A percentile compares a stretch with the other conserved stretches of the same genome.
These are phyloP conservation scores for Ophion costatus DNA, from an alignment of 2,888 invertebrate genomes.

Conservation along the genomic window DNA sequence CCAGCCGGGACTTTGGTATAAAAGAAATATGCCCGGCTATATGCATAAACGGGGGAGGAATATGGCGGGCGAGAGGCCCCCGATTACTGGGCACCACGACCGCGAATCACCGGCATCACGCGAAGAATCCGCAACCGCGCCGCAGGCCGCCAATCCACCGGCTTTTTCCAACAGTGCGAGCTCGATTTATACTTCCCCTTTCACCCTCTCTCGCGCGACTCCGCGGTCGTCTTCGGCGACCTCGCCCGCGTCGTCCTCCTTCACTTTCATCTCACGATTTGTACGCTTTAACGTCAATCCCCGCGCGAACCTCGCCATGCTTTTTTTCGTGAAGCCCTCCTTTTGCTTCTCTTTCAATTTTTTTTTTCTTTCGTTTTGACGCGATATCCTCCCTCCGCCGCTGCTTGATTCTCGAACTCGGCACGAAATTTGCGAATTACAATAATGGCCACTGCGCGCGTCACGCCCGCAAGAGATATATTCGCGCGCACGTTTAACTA, in stretches of 20 bases:
- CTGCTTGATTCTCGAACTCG: constrained; percentile 70
- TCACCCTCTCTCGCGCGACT: constrained; percentile 27
- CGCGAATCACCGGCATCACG: constrained; percentile 84
- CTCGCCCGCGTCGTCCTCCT: constrained; percentile 55
- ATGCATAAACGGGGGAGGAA: constrained; percentile 74
- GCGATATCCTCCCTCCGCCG: constrained; percentile 57
- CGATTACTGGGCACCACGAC: constrained; percentile 83
- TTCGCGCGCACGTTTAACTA: constrained; percentile 69
- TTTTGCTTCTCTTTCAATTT: constrained; percentile 15
- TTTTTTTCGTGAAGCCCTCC: constrained; percentile 2
- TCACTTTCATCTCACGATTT: constrained; percentile 58
- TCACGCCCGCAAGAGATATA: constrained; percentile 65
- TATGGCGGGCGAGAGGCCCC: constrained; percentile 78
- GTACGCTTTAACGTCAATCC: constrained; percentile 69
- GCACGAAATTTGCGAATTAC: constrained; percentile 79
- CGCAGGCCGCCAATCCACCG: constrained; percentile 83
- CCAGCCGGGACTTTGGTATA: constrained; percentile 3
- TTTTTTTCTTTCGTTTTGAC: constrained; percentile 55
- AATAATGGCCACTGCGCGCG: constrained; percentile 76
- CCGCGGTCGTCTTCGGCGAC: constrained; percentile 51
- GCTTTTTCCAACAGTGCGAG: constrained; percentile 73
- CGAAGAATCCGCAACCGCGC: constrained; percentile 82
- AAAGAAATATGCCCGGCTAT: constrained; percentile 6
- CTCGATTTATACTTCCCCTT: constrained; percentile 64
- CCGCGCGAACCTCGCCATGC: constrained; percentile 46